Evolutionary conservation across 2,113 vertebrate species (phyloP), one percentile per base, ranked within the genome.

Genomic region (Xerus inauris): DNA sequence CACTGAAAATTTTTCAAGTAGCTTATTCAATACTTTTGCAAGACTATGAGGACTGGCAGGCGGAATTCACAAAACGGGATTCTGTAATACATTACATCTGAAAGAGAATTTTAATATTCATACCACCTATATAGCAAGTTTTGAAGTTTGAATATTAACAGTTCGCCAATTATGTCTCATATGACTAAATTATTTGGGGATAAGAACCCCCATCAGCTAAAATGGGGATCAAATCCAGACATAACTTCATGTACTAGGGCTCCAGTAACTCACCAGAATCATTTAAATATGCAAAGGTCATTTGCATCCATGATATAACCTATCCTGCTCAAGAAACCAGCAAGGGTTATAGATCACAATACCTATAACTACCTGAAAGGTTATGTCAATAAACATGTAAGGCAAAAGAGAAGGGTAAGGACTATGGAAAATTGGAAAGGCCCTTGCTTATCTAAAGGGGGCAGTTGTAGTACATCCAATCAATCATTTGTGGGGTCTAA

Each of bases 31-130:
- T 51, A 93, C 42, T 93, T 91, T 72, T 47, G 14, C 4, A 95
- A 95, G 77, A 85, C 45, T 75, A 14, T 57, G 59, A 71, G 42
- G 87, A 77, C 30, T 35, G 24, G 86, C 8, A 89, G 40, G 73
- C 22, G 80, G 94, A 73, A 89, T 80, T 49, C 42, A 90, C 28
- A 71, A 8, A 81, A 76, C 20, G 84, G 8, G 38, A 40, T 91
- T 79, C 35, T 89, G 9, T 84, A 95, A 95, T 35, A 57, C 19
- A 65, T 51, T 42, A 86, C 28, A 88, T 72, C 14, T 79, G 45
- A 80, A 87, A 62, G 30, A 89, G n/a, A 91, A 65, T 72, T 77
- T 81, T 93, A 94, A 14, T 76, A 89, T 79, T 79, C 86, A 38
- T 32, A 76, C 5, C 59, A 95, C 54, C 11, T 51, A 80, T 38